Base-by-base conservation (phyloP, 1,140 invertebrate species). In the Babylonia areolata region DNA sequence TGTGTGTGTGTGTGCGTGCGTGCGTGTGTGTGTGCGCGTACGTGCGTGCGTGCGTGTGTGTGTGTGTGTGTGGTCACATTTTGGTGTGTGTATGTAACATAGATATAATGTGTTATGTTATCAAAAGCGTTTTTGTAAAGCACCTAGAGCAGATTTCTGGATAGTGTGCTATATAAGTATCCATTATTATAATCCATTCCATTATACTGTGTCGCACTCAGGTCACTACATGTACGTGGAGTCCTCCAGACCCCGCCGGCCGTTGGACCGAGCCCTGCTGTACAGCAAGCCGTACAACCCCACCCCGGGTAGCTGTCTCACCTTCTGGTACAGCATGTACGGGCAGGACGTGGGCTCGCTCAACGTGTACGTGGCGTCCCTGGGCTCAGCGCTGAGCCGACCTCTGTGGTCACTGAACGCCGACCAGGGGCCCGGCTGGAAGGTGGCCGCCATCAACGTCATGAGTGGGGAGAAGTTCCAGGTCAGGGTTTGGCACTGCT, bases 321-420 rank as follows among this genome's bases (percentile, higher is more conserved):
- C 84, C 20, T 97, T 97, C 91, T 97, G 95, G 95, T 96, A 94
- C 90, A 96, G 97, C 90, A 97, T 97, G 97, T 97, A 95, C 90
- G 97, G 97, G 11, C 73, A 31, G 28, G 85, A 85, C 54, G 87
- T 93, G 75, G 91, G 90, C 23, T 84, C 80, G 37, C 88, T 93
- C 17, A 69, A 85, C 31, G 75, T 92, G 17, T 84, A 87, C 64
- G 20, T 81, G 54, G 31, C 33, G 0, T 9, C 37, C 28, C 64
- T 73, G 40, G 69, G 79, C 15, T 20, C 42, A 12, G 11, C 35
- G 28, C 82, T 46, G 23, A 46, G 79, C 1, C 84, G 37, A 3
- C 90, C 92, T 33, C 80, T 91, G 23, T 93, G 91, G 89, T 87
- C 83, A 33, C 83, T 89, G 46, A 42, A 46, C 80, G 90, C 90